Percentiles rank a stretch among this genome's conserved stretches.
Conservation (phyloP, 2,888 invertebrate genomes). For the Nomada fucata region DNA sequence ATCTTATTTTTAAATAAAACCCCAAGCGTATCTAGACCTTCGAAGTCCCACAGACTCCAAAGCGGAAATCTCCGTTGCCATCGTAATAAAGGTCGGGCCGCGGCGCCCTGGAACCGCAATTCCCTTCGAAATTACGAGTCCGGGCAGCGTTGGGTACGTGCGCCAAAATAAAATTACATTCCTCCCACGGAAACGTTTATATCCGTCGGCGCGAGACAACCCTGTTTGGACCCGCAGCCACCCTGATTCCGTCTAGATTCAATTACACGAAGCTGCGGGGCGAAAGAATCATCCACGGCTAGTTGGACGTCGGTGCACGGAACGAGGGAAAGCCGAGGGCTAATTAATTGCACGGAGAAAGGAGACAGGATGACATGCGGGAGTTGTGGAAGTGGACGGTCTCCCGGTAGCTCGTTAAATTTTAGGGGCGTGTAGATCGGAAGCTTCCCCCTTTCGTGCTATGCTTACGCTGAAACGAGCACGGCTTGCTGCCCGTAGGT, state of each 20-base stretch:
- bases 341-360: constrained; percentile 68
- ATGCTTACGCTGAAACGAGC: constrained; percentile 64
- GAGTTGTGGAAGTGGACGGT: constrained; percentile 65
- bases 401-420: constrained; percentile 74
- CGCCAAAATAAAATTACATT: constrained; percentile 45
- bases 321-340: constrained; percentile 50
- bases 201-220: constrained; percentile 20
- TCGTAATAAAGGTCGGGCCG: constrained; percentile 28
- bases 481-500: constrained; percentile 56
- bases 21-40: not conserved
- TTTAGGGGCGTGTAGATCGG: constrained; percentile 74
- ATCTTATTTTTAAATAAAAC: not conserved
- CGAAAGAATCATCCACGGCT: constrained; percentile 44
- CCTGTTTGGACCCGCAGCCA: constrained; percentile 53
- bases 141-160: constrained; percentile 9
- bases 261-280: constrained; percentile 60
- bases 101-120: constrained; percentile 45
- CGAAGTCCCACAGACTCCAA: not conserved
- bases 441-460: constrained; percentile 24
- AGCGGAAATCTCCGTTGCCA: not conserved
- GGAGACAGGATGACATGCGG: constrained; percentile 68
- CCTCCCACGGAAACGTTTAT: constrained; percentile 42
- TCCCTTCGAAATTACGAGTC: constrained; percentile 37
- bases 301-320: constrained; percentile 30
- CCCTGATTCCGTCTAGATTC: constrained; percentile 61